These are phyloP conservation scores for Rapana venosa DNA, from an alignment of 2,888 invertebrate species.

Conservation along the genomic window DNA sequence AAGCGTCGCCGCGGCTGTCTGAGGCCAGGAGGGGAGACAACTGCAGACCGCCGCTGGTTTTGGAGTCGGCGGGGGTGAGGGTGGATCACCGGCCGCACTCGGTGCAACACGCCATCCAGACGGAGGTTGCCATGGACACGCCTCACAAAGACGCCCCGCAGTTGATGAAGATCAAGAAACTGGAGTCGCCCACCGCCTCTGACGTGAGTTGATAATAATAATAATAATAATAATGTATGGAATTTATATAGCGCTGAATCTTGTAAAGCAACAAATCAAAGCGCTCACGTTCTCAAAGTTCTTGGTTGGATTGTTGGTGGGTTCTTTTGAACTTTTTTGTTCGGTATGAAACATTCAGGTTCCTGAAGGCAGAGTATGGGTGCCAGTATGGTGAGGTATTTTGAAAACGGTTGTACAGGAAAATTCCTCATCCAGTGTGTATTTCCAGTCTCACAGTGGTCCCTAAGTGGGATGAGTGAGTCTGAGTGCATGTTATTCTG, in stretches of 20 bases:
- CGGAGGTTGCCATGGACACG: slow-evolving; percentile 58
- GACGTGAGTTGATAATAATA: slow-evolving; percentile 41
- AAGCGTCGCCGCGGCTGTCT: background rate
- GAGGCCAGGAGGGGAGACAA: slow-evolving; percentile 6
- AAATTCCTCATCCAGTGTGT: too few relatives aligned
- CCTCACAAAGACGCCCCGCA: slow-evolving; percentile 63
- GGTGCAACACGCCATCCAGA: slow-evolving; percentile 36
- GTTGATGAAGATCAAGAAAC: slow-evolving; percentile 65
- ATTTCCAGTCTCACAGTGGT: too few relatives aligned
- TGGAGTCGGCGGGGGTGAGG: background rate
- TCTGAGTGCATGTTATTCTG: too few relatives aligned
- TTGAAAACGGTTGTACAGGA: too few relatives aligned
- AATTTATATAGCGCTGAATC: too few relatives aligned
- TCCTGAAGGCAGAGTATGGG: too few relatives aligned
- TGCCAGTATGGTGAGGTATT: too few relatives aligned
- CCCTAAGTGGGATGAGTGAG: too few relatives aligned
- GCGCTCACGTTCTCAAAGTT: background rate
- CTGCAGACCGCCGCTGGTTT: background rate
- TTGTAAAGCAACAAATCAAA: too few relatives aligned
- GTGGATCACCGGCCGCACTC: slow-evolving; percentile 1
- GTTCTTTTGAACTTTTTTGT: background rate
- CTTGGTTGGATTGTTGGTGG: too few relatives aligned
- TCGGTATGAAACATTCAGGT: too few relatives aligned
- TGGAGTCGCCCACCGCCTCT: slow-evolving; percentile 56
- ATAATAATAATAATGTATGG: too few relatives aligned